These are phyloP conservation scores for Pterobdella sp. DNA, from an alignment of 2,888 invertebrate genomes.

Conservation along the genomic window DNA sequence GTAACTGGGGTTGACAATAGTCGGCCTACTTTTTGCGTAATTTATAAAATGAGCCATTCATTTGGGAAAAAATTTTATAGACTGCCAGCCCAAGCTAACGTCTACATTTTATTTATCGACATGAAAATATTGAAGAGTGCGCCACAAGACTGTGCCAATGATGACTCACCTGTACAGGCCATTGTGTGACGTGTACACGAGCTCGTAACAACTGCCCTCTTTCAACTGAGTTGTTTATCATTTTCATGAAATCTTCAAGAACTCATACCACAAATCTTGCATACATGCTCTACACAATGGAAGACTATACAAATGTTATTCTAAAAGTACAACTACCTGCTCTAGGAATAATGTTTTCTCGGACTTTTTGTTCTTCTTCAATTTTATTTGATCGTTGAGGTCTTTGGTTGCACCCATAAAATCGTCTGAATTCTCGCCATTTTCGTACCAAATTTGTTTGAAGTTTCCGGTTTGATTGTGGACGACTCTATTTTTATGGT, in stretches of 20 bases:
- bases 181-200: conserved; percentile 38
- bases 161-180: conserved; percentile 35
- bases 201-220: conserved; percentile 36
- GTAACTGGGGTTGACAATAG: no score
- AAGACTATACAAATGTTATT: neutral
- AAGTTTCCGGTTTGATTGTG: conserved; percentile 33
- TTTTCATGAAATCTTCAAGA: neutral
- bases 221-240: conserved; percentile 32
- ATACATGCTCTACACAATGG: neutral
- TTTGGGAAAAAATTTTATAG: no score
- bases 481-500: conserved; percentile 34
- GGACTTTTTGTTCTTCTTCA: no score
- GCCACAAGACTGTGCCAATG: neutral
- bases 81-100: no score
- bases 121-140: no score
- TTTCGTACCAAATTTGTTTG: no score
- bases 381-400: no score
- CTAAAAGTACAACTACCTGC: neutral
- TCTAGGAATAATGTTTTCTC: conserved; percentile 24
- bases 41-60: no score
- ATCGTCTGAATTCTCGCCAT: no score
- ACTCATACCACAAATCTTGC: neutral
- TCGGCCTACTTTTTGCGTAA: no score
- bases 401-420: no score
- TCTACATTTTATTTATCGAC: no score